A percentile compares a stretch with the other conserved stretches of the same genome.
These are phyloP conservation scores for Pollimyrus isidori DNA, from an alignment of 2,113 vertebrate genomes.

Conservation along the genomic window DNA sequence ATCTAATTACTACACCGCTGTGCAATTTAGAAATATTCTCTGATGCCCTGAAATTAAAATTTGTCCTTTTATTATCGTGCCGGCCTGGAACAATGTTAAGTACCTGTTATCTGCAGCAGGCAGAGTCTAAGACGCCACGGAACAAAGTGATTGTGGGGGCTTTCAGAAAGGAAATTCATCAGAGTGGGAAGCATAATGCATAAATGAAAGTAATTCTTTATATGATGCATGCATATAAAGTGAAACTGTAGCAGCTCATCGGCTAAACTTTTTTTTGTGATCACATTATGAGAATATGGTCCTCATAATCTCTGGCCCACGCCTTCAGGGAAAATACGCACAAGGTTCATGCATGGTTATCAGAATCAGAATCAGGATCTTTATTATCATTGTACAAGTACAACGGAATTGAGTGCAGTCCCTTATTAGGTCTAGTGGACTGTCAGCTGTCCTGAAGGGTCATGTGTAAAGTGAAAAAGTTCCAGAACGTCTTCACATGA, in stretches of 20 bases:
- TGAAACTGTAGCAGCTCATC: not conserved
- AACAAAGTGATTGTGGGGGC: not conserved
- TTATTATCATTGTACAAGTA: too few species aligned
- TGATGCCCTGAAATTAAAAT: not conserved
- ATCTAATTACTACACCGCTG: not conserved
- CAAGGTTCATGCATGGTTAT: not conserved
- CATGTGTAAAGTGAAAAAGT: not conserved
- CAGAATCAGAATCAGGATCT: not conserved
- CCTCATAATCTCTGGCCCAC: not conserved
- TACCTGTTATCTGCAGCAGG: not conserved
- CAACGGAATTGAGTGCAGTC: too few species aligned
- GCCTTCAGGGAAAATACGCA: not conserved
- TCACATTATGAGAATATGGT: not conserved
- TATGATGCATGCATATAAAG: not conserved
- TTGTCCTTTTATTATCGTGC: not conserved
- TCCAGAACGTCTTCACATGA: not conserved
- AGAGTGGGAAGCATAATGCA: not conserved
- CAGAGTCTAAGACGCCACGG: not conserved
- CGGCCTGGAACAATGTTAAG: not conserved
- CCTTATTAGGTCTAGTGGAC: not conserved
- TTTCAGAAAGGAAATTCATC: not conserved
- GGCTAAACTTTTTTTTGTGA: not conserved
- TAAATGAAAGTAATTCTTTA: not conserved
- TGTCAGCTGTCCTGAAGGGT: not conserved
- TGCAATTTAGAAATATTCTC: slow-evolving; percentile 1